A percentile compares a stretch with the other conserved stretches of the same genome.
These are phyloP conservation scores for Dermatemys mawii DNA, from an alignment of 2,113 vertebrate species.

Conservation along the genomic window DNA sequence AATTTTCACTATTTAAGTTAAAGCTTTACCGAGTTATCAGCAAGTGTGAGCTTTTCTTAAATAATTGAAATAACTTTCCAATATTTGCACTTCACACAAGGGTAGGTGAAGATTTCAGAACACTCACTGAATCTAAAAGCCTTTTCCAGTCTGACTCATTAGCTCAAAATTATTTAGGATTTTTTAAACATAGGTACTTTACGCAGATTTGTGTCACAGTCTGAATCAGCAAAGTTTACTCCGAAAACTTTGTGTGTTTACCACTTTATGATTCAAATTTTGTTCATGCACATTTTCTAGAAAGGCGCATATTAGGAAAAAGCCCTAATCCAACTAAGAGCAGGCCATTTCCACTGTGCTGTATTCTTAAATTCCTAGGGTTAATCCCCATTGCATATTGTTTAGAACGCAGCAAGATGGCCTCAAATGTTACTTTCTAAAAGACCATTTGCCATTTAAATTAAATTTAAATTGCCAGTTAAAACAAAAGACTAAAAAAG, in stretches of 20 bases:
- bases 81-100: background rate
- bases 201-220: background rate
- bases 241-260: background rate
- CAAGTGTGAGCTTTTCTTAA: background rate
- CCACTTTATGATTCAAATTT: fast-evolving
- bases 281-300: background rate
- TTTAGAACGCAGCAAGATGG: background rate
- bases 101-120: background rate
- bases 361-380: background rate
- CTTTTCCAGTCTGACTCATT: background rate
- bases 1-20: slow-evolving; percentile 61
- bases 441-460: background rate
- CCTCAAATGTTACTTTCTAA: background rate
- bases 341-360: background rate
- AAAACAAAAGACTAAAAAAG: background rate
- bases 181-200: background rate
- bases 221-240: background rate
- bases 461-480: too few species aligned
- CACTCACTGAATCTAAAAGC: background rate
- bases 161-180: background rate
- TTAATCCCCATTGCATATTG: background rate
- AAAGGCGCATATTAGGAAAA: background rate
- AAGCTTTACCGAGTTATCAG: slow-evolving; percentile 3
- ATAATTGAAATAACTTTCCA: background rate
- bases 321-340: background rate